Conservation (phyloP, 2,797 vertebrate species). For the Adelosebastes latens region DNA sequence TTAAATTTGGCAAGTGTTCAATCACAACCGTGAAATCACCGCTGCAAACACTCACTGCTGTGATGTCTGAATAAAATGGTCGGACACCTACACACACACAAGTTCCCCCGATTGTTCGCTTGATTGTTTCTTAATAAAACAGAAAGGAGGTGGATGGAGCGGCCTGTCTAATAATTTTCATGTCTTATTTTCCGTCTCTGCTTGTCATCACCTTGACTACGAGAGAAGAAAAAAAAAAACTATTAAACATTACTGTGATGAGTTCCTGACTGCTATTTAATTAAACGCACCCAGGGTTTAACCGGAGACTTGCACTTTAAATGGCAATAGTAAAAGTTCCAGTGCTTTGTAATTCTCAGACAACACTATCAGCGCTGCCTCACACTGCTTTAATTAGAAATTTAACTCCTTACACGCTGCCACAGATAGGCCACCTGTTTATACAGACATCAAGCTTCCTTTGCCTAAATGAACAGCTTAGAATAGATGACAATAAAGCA, state of each 20-base stretch:
- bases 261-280: conserved; percentile 63
- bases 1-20: conserved; percentile 31
- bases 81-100: conserved; percentile 6
- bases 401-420: conserved; percentile 32
- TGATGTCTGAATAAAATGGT: conserved; percentile 19
- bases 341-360: conserved; percentile 50
- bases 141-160: conserved; percentile 23
- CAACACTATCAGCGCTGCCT: conserved; percentile 46
- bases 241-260: conserved; percentile 33
- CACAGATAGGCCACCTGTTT: conserved; percentile 1
- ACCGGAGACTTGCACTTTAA: conserved; percentile 49
- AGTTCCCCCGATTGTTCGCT: conserved; percentile 26
- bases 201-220: conserved; percentile 44
- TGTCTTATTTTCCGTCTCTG: conserved; percentile 12
- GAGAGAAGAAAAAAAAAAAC: conserved; percentile 17
- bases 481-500: neutral
- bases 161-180: conserved; percentile 22
- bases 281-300: conserved; percentile 57
- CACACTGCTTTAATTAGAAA: conserved; percentile 56
- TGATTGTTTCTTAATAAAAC: conserved; percentile 55
- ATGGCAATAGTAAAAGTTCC: conserved; percentile 48
- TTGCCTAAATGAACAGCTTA: neutral
- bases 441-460: conserved; percentile 22
- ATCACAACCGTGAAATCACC: conserved; percentile 19
- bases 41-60: conserved; percentile 1